Base-by-base conservation (phyloP, 2,797 vertebrate genomes). In the Melanotaenia nigrans region DNA sequence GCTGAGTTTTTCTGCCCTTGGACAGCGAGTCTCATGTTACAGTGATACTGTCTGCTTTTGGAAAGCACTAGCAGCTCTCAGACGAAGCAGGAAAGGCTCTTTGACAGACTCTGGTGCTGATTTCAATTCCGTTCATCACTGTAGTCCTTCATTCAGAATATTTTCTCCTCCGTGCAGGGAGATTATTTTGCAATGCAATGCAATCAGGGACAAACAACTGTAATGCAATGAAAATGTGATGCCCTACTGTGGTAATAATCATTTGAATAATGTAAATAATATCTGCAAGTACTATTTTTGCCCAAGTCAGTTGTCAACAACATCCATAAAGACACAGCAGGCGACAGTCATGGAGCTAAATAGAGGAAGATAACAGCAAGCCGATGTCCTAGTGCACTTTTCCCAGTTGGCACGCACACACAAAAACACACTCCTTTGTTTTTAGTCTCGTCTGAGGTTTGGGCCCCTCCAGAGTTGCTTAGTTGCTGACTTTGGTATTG, bases 401-500 rank as follows among this genome's bases (percentile, higher is more conserved):
- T 81, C 84, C 73, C 76, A 81, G 66, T 78, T 66, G 13, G 36
- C 79, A 60, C 73, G 71, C 65, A 67, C 71, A 77, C 62, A 67
- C 72, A 79, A 65, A 62, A 64, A 69, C 65, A 64, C 58, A 73
- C 71, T 73, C 73, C 77, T 87, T 87, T 87, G 85, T 90, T 85
- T 85, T 75, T 66, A 13, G 57, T 57, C 62, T 85, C 82, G 68
- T 84, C 80, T 85, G 77, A 81, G 71, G 79, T 76, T 78, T 56
- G 78, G 84, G 84, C 87, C 89, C 84, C 87, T 89, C 74, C 67
- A 63, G 79, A 73, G 81, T 78, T 85, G 83, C 81, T 86, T 87
- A 87, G 83, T 83, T 83, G 87, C 87, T 87, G 89, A 89, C 87
- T 80, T 59, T 80, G 30, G 81, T 76, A 89, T 90, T 92, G 90